Conservation (phyloP, 2,888 invertebrate genomes). For the Boloria selene region DNA sequence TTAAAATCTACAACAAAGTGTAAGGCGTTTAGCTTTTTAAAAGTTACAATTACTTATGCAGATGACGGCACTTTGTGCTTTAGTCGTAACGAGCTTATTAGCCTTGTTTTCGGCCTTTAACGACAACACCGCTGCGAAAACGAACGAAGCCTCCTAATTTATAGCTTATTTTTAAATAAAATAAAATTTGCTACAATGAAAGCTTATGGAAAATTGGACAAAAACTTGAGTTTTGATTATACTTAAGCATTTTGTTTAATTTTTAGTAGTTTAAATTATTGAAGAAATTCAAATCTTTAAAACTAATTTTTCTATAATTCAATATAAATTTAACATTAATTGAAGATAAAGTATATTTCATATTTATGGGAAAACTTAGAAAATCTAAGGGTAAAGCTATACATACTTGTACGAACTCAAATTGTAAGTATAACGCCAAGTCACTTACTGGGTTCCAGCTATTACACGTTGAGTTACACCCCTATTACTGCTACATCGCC, state of each 20-base stretch:
- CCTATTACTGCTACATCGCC: conserved; percentile 41
- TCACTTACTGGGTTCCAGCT: conserved; percentile 25
- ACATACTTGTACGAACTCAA: background rate
- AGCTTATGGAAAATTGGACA: background rate
- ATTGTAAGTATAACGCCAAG: conserved; percentile 6
- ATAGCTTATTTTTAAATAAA: conserved; percentile 7
- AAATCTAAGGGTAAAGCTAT: background rate
- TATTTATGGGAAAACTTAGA: too few species aligned
- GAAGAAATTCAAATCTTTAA: too few species aligned
- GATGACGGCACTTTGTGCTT: conserved; percentile 51
- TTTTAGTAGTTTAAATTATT: too few species aligned
- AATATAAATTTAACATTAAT: too few species aligned
- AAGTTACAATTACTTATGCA: conserved; percentile 57
- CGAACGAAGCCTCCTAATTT: conserved; percentile 12
- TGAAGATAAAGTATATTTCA: too few species aligned
- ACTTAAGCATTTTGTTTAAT: too few species aligned
- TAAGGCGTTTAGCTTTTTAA: conserved; percentile 23
- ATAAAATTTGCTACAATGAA: background rate
- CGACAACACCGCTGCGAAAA: conserved; percentile 29
- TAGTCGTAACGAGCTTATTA: conserved; percentile 49
- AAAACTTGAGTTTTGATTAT: too few species aligned
- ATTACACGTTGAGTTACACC: conserved; percentile 37
- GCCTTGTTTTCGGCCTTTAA: conserved; percentile 46
- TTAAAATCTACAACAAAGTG: conserved; percentile 19
- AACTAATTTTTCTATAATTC: too few species aligned